Evolutionary conservation across 2,797 vertebrate species (phyloP).

Genomic region (Coreius guichenoti): DNA sequence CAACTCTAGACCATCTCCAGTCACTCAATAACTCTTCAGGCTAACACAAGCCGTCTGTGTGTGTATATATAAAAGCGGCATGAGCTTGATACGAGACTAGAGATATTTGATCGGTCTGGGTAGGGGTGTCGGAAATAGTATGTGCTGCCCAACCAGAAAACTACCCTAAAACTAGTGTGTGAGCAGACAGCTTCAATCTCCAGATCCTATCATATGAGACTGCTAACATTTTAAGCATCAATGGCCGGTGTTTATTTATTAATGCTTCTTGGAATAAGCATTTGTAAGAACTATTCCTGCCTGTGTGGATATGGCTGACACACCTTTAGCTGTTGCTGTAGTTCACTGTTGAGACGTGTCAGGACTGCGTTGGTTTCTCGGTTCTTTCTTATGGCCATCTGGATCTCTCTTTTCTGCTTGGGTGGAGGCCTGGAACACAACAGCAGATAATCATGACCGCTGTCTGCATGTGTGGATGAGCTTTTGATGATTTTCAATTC

Average conservation of each 20-base stretch:
- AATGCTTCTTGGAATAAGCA: constrained; percentile 13
- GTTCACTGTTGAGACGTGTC: constrained; percentile 94
- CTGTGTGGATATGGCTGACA: neutral
- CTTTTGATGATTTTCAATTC: neutral
- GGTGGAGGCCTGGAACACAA: constrained; percentile 82
- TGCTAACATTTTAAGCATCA: constrained; percentile 1
- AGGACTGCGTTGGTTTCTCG: constrained; percentile 93
- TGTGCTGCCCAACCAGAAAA: neutral
- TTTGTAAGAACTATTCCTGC: neutral
- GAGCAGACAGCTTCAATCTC: constrained; percentile 11
- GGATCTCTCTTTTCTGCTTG: constrained; percentile 92
- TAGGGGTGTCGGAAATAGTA: neutral
- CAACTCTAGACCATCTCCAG: constrained; percentile 11
- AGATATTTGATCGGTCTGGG: constrained; percentile 7
- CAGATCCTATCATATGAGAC: neutral
- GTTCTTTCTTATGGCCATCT: constrained; percentile 93
- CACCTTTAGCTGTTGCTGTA: constrained; percentile 98
- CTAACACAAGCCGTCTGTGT: constrained; percentile 16
- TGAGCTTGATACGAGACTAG: neutral
- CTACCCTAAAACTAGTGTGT: neutral
- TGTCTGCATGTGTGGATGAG: neutral
- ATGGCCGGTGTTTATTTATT: neutral
- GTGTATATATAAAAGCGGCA: constrained; percentile 15
- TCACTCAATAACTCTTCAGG: constrained; percentile 29
- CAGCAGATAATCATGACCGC: neutral